A percentile compares a stretch with the other conserved stretches of the same genome.
phyloP scores from a whole-genome alignment of 2,113 vertebrate species.

The Passer montanus region DNA sequence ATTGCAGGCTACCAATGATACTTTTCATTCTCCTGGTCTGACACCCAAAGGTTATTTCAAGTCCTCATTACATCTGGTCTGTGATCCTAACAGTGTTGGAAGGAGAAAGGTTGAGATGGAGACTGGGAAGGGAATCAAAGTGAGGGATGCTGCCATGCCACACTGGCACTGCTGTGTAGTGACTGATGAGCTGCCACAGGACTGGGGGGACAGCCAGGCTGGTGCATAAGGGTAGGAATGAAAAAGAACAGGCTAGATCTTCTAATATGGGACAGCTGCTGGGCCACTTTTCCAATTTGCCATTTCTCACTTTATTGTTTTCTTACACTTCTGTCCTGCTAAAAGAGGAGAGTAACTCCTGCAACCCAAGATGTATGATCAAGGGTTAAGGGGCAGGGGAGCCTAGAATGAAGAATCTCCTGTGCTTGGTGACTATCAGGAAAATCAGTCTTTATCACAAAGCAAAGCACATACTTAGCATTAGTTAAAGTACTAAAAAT shows the following conservation, averaged over 20 bases:
- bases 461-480: neutral
- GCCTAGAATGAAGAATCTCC: neutral
- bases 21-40: neutral
- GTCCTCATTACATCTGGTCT: neutral
- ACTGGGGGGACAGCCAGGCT: rapidly evolving
- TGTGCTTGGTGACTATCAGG: neutral
- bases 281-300: neutral
- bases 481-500: neutral
- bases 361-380: neutral
- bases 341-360: neutral
- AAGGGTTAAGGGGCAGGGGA: neutral
- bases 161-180: neutral
- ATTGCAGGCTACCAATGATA: neutral
- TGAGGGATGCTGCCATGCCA: neutral
- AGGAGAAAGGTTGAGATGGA: neutral
- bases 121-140: neutral
- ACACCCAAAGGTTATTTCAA: neutral
- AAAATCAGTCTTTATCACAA: neutral
- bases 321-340: neutral
- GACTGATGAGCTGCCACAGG: neutral
- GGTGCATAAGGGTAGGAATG: neutral
- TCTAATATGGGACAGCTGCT: neutral
- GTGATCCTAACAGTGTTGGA: neutral
- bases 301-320: neutral
- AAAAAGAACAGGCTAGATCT: neutral